Percentiles rank a stretch among this genome's conserved stretches.
These are phyloP conservation scores for Yoshiicerus persimilis DNA, from an alignment of 1,140 invertebrate species.

Conservation along the genomic window DNA sequence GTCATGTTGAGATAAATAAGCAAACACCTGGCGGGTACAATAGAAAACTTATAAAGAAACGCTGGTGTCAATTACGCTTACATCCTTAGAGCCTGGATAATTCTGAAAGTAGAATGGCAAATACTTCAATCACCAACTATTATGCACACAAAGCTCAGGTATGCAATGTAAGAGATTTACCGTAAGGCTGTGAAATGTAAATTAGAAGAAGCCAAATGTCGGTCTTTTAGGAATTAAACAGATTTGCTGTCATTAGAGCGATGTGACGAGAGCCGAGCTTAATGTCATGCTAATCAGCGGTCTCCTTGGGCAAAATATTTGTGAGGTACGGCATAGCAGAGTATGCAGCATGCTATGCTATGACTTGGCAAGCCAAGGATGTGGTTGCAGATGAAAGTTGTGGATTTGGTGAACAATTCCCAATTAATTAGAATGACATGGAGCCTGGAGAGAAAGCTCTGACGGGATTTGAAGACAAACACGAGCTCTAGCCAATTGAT, in stretches of 20 bases:
- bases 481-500: not conserved
- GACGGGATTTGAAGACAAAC: not conserved
- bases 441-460: not conserved
- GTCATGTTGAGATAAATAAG: too few relatives aligned
- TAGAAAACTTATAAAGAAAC: too few relatives aligned
- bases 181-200: not conserved
- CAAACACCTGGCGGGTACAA: too few relatives aligned
- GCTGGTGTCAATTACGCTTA: too few relatives aligned
- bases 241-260: not conserved
- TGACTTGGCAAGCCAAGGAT: not conserved
- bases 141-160: not conserved
- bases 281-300: not conserved
- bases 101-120: not conserved
- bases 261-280: not conserved
- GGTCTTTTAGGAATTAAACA: not conserved
- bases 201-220: not conserved
- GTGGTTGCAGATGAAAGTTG: not conserved
- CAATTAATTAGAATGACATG: not conserved
- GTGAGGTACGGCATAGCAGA: not conserved
- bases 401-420: not conserved
- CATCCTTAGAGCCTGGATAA: too few relatives aligned
- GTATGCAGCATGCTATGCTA: not conserved
- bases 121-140: not conserved
- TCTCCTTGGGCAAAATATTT: not conserved
- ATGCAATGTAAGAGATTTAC: not conserved